Evolutionary conservation across 2,113 vertebrate genomes (phyloP).

Genomic region (Chionomys nivalis): DNA sequence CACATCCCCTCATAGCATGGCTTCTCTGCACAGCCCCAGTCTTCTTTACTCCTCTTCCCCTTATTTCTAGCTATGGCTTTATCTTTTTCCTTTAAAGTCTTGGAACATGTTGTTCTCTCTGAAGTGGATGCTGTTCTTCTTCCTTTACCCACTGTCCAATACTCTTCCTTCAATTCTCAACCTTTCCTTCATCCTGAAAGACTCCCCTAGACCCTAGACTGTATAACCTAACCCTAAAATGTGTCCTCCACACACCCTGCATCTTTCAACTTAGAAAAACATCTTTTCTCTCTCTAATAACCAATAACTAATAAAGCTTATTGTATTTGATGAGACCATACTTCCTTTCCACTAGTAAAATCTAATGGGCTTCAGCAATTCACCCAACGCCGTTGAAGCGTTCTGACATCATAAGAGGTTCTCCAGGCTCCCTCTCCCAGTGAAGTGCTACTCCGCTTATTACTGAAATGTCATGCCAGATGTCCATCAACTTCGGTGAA

Average conservation of each 20-base stretch:
- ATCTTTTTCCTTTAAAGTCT: not conserved
- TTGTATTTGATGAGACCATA: not conserved
- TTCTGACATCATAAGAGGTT: not conserved
- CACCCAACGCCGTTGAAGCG: accelerated
- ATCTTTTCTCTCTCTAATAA: not conserved
- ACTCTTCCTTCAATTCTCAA: not conserved
- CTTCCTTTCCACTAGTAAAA: not conserved
- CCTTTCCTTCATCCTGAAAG: not conserved
- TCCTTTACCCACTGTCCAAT: not conserved
- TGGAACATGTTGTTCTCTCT: not conserved
- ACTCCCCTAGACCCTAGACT: not conserved
- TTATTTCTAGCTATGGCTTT: not conserved
- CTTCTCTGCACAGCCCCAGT: not conserved
- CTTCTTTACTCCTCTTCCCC: not conserved
- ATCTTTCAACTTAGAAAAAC: not conserved
- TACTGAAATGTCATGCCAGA: not conserved
- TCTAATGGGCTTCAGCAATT: not conserved
- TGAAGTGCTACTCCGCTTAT: not conserved
- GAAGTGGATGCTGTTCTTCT: not conserved
- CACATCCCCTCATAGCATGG: not conserved
- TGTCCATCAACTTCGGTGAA: not conserved
- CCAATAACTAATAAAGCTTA: not conserved
- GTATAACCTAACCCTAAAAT: not conserved
- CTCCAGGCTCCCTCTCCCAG: not conserved
- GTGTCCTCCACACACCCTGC: not conserved